A percentile compares a stretch with the other conserved stretches of the same genome.
phyloP scores from a whole-genome alignment of 2,888 invertebrate genomes.

The Scaeva pyrastri region DNA sequence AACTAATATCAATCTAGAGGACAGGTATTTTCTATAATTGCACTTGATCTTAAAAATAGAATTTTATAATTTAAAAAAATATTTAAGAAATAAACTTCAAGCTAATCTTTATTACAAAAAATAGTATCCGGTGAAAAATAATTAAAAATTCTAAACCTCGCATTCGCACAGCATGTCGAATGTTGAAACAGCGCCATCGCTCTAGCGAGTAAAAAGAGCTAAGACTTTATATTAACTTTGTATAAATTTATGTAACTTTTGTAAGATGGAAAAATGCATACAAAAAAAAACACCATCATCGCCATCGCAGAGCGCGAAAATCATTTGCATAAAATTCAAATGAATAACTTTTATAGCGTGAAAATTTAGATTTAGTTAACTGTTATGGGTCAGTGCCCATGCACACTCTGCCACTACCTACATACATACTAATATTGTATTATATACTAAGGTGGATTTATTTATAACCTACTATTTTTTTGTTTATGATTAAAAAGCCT shows the following conservation, averaged over 20 bases:
- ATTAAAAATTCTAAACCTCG: slow-evolving; percentile 5
- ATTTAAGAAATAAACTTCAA: neutral
- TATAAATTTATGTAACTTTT: slow-evolving; percentile 45
- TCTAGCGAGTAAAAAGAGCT: slow-evolving; percentile 1
- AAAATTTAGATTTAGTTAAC: slow-evolving; percentile 42
- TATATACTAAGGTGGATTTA: slow-evolving; percentile 34
- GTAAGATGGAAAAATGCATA: slow-evolving; percentile 35
- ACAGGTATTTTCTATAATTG: slow-evolving; percentile 3
- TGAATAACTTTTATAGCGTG: slow-evolving; percentile 69
- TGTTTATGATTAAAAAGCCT: slow-evolving; percentile 2
- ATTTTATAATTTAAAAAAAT: neutral
- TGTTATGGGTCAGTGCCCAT: slow-evolving; percentile 72
- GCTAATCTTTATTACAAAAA: neutral
- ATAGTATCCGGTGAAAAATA: neutral
- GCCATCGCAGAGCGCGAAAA: slow-evolving; percentile 28
- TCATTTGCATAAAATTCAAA: slow-evolving; percentile 73
- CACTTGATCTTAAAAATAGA: neutral
- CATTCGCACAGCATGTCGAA: too few relatives aligned
- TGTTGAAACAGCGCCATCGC: neutral
- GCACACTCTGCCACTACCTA: too few relatives aligned
- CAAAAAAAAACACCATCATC: slow-evolving; percentile 15
- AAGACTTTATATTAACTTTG: neutral
- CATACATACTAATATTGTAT: too few relatives aligned
- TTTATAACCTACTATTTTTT: neutral
- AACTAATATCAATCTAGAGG: neutral